phyloP scores from a whole-genome alignment of 2,113 vertebrate genomes.

The Microtus pennsylvanicus region DNA sequence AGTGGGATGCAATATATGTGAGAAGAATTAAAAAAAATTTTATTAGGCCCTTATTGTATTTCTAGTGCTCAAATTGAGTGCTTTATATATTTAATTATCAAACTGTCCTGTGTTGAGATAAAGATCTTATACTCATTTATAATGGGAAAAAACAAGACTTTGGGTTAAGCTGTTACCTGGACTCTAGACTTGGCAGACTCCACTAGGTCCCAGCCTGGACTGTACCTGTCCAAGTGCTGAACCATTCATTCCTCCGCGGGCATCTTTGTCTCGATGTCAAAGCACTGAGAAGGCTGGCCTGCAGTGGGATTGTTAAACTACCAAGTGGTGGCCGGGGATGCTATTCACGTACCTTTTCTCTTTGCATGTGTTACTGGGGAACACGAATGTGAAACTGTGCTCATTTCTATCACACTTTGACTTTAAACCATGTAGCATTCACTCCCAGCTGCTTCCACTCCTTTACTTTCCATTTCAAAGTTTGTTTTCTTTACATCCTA shows the following conservation, averaged over 20 bases:
- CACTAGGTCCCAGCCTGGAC: not conserved
- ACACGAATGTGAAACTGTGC: not conserved
- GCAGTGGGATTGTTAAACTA: not conserved
- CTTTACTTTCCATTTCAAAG: not conserved
- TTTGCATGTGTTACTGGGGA: not conserved
- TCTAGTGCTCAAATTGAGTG: not conserved
- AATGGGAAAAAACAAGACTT: not conserved
- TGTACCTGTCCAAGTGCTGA: not conserved
- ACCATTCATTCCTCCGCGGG: not conserved
- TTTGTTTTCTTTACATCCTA: not conserved
- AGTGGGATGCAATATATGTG: not conserved
- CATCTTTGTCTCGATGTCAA: not conserved
- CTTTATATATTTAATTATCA: not conserved
- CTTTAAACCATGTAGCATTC: not conserved
- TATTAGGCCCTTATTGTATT: not conserved
- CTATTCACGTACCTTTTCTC: not conserved
- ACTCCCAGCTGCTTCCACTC: not conserved
- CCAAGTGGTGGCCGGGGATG: fast-evolving
- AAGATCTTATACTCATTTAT: not conserved
- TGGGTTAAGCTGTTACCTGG: not conserved
- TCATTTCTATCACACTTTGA: not conserved
- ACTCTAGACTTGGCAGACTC: not conserved
- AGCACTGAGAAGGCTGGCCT: not conserved
- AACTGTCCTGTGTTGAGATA: not conserved
- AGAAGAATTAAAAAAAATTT: not conserved